Percentiles rank a stretch among this genome's conserved stretches.
Conservation (phyloP, 2,888 invertebrate species). For the Atrina japonica region DNA sequence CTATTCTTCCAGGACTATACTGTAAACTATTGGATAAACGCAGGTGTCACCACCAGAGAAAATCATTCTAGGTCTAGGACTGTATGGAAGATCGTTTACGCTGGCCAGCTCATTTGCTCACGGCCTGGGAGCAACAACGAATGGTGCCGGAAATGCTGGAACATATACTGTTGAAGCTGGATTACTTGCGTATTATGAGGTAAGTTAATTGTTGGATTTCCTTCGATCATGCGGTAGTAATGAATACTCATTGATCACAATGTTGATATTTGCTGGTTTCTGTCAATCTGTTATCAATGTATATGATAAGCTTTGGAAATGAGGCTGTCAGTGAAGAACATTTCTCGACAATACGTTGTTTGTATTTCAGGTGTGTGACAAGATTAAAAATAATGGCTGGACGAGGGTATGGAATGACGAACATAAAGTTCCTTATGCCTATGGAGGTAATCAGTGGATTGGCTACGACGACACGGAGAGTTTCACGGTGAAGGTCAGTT, state of each 20-base stretch:
- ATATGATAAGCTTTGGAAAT: too few relatives aligned
- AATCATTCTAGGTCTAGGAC: conserved; percentile 28
- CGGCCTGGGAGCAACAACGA: too few relatives aligned
- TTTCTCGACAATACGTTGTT: neutral
- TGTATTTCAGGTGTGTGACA: conserved; percentile 46
- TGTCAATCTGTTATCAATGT: too few relatives aligned
- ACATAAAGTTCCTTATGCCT: conserved; percentile 84
- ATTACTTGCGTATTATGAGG: conserved; percentile 30
- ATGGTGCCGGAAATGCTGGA: too few relatives aligned
- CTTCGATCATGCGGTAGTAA: too few relatives aligned
- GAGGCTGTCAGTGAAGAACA: too few relatives aligned
- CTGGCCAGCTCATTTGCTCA: conserved; percentile 10
- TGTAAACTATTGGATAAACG: conserved; percentile 25
- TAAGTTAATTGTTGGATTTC: neutral
- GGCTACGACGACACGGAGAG: conserved; percentile 61
- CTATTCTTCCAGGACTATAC: conserved; percentile 26
- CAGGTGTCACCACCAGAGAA: conserved; percentile 31
- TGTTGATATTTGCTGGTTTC: too few relatives aligned
- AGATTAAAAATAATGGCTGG: conserved; percentile 31
- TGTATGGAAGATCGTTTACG: conserved; percentile 37
- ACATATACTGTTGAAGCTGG: conserved; percentile 22
- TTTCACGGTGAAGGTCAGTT: conserved; percentile 51
- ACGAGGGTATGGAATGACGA: conserved; percentile 77
- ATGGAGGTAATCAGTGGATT: conserved; percentile 60
- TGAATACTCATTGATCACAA: too few relatives aligned